Evolutionary conservation across 2,888 invertebrate species (phyloP), one percentile per base, ranked within the genome.

Genomic region (Synanthedon myopaeformis): DNA sequence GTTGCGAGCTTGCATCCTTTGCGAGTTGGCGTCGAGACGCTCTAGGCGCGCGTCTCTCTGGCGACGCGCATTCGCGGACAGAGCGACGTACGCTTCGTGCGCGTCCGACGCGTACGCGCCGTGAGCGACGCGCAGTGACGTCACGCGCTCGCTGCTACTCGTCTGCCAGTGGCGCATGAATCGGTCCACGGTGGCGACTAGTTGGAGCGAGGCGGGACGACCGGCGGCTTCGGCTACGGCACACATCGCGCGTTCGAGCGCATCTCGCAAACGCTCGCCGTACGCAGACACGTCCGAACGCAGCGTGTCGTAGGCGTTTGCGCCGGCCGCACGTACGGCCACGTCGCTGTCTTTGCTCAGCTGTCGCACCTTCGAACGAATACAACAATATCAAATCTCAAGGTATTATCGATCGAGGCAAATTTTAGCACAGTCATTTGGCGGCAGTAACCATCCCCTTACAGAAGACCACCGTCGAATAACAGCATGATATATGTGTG

Each of bases 121-220:
- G 56, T 70, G 74, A 0, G 61, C 57, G 0, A 54, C 57, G n/a
- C 56, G 61, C 0, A 79, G 57, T 0, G 69, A 65, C 0, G 58
- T 3, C 41, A 78, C 70, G 4, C 76, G 74, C 0, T 57, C 62
- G 0, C 57, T 23, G 0, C 71, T 70, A 0, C 68, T 68, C 0
- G 1, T 0, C 56, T 69, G 62, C 79, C 14, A 14, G 1, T 14
- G n/a, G 10, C 35, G 35, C 35, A 35, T 35, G 10, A 35, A 35
- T 10, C 10, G 35, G 35, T 35, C 35, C 10, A 35, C 35, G 10
- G 35, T 35, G 35, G 35, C 35, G 35, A 35, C 35, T 2, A 35
- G 10, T 35, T 35, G 8, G 35, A 35, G 35, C 35, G 35, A 35
- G 35, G 35, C 35, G 2, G 35, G 35, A 10, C 35, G 35, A 10